Base-by-base conservation (phyloP, 2,113 vertebrate genomes). In the Pelvicachromis taeniatus region DNA sequence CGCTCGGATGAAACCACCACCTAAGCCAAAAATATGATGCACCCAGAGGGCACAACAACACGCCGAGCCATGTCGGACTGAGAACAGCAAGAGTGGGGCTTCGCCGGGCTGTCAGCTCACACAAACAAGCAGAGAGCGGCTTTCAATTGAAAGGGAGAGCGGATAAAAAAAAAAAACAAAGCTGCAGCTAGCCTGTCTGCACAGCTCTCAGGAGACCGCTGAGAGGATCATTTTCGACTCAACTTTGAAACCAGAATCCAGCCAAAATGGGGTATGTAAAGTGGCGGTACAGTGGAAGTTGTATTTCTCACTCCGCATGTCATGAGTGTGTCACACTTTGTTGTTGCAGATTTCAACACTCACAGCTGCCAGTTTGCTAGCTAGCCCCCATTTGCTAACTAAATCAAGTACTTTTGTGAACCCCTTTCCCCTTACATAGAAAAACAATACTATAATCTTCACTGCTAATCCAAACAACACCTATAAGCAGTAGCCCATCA, bases 261-360 rank as follows among this genome's bases (percentile, higher is more conserved):
- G 88, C 92, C 88, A 93, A 83, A 85, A 96, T 96, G 96, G 96
- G 96, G 96, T 96, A 95, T 9, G 96, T 95, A 84, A 63, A 33
- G 63, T 35, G 42, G n/a, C 23, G n/a, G 31, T 13, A 16, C 13
- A 10, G 58, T 63, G n/a, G 17, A 82, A n/a, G 26, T 73, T 58
- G 17, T 16, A 13, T 14, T 9, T 73, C 1, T 26, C 50, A 21
- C 11, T 21, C 29, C 3, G 4, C 35, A 14, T 42, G 78, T 56
- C 29, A 63, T 13, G 52, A 23, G 26, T 65, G 10, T 23, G 31
- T 4, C 17, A 45, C 38, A 16, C 33, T 84, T 40, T 70, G 11
- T 77, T 55, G 52, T 42, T 48, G 31, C 29, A 21, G 38, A 31
- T 79, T 35, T 14, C 40, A 33, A 31, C 54, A 29, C 35, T 23